Base-by-base conservation (phyloP, 1,140 invertebrate genomes). In the Andricus grossulariae region DNA sequence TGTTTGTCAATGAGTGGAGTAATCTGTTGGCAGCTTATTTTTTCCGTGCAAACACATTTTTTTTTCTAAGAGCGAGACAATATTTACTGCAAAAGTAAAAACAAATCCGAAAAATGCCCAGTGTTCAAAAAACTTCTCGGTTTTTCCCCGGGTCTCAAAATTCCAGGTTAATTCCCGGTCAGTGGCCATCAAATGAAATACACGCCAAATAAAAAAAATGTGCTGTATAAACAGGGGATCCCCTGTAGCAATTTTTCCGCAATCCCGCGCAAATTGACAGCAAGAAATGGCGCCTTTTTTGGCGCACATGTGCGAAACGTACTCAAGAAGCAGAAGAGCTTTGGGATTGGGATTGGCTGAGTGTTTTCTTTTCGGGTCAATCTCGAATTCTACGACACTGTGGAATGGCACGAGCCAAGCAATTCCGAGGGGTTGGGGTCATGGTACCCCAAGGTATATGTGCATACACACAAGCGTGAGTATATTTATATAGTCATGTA, bases 401-500 rank as follows among this genome's bases (percentile, higher is more conserved):
- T 55, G 72, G 60, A 72, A 73, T 81, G 86, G 84, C 85, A 87
- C 86, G 85, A 87, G 85, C 85, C 85, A 86, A 85, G 77, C 76
- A 32, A 21, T 25, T 66, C 60, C 13, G 60, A 66, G 60, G 84
- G 86, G 86, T 86, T 83, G 86, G 83, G 81, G 82, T 85, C 80
- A 78, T 76, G 74, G 81, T 72, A 76, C 83, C 76, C 75, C 60
- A 66, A 39, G 76, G 73, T 82, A 7, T 60, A 16, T 39, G 15
- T n/a, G 60, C 50, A 7, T 16, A 5, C 51, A 51, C 21, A 71
- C 51, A 50, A 45, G 52, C 50, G 51, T 45, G 8, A 45, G 39
- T 45, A 45, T 71, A 51, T 39, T 32, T 49, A 74, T 74, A 71
- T 80, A 80, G 77, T 66, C 79, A 82, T 76, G 78, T 49, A 72